phyloP scores from a whole-genome alignment of 2,113 vertebrate species.

The Chlorodrepanis virens region DNA sequence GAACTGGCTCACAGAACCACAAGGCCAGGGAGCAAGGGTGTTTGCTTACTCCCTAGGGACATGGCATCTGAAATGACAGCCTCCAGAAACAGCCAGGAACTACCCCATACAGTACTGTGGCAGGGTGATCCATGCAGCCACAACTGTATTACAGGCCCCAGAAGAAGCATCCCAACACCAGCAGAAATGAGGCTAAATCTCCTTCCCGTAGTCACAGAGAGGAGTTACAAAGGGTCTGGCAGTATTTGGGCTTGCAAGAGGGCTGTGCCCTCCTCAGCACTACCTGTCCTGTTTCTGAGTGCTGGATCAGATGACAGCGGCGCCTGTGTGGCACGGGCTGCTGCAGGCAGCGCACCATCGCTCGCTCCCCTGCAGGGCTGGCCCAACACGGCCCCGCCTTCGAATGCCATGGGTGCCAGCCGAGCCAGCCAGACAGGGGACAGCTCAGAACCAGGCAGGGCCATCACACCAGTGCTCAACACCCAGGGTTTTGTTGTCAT shows the following conservation, averaged over 20 bases:
- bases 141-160: not conserved
- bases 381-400: not conserved
- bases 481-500: not conserved
- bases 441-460: not conserved
- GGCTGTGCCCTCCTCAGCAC: not conserved
- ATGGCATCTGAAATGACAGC: not conserved
- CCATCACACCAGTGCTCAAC: not conserved
- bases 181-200: not conserved
- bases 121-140: not conserved
- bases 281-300: not conserved
- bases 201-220: not conserved
- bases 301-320: fast-evolving
- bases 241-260: not conserved
- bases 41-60: not conserved
- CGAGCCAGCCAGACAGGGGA: not conserved
- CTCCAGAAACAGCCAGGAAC: not conserved
- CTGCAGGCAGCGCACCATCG: fast-evolving
- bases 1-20: not conserved
- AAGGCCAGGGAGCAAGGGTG: not conserved
- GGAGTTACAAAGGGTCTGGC: not conserved
- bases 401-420: not conserved
- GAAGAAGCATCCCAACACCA: not conserved
- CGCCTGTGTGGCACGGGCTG: not conserved
- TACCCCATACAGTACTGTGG: not conserved
- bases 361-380: not conserved